Conservation (phyloP, 2,888 invertebrate genomes). For the Scaptomyza parva region DNA sequence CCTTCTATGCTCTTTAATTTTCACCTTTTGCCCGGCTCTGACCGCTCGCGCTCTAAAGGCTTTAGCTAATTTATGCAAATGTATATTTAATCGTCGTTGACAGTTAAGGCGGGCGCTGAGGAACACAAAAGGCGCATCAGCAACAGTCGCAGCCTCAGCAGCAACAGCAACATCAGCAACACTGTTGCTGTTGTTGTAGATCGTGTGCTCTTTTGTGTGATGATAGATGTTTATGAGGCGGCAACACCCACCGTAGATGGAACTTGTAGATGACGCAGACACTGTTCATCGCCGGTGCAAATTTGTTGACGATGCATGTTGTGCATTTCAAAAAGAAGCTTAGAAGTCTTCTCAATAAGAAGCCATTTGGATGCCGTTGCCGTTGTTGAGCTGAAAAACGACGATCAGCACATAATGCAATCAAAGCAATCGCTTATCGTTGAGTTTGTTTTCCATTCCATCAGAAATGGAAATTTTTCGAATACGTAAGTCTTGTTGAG, state of each 20-base stretch:
- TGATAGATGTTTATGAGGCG: constrained; percentile 78
- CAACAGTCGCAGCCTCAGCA: constrained; percentile 22
- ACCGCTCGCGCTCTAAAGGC: constrained; percentile 41
- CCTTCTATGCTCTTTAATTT: constrained; percentile 65
- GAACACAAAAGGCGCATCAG: constrained; percentile 48
- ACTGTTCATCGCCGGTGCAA: constrained; percentile 68
- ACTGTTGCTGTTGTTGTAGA: constrained; percentile 35
- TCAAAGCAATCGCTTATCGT: not conserved
- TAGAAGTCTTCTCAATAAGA: not conserved
- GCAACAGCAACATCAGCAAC: constrained; percentile 28
- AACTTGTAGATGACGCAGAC: constrained; percentile 64
- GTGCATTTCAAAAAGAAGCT: constrained; percentile 65
- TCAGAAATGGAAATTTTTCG: not conserved
- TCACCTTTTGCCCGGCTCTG: constrained; percentile 62
- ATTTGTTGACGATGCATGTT: constrained; percentile 74
- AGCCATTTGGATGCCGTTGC: too few relatives aligned
- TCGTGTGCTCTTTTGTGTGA: constrained; percentile 71
- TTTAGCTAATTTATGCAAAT: constrained; percentile 81
- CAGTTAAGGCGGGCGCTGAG: constrained; percentile 74
- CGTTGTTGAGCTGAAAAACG: constrained; percentile 3
- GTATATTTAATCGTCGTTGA: constrained; percentile 81
- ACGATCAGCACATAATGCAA: constrained; percentile 1
- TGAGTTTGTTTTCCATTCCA: too few relatives aligned
- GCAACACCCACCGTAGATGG: constrained; percentile 75
- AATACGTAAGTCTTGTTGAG: constrained; percentile 1